Percentiles rank a stretch among this genome's conserved stretches.
Conservation (phyloP, 2,888 invertebrate species). For the Torymus tubicola region DNA sequence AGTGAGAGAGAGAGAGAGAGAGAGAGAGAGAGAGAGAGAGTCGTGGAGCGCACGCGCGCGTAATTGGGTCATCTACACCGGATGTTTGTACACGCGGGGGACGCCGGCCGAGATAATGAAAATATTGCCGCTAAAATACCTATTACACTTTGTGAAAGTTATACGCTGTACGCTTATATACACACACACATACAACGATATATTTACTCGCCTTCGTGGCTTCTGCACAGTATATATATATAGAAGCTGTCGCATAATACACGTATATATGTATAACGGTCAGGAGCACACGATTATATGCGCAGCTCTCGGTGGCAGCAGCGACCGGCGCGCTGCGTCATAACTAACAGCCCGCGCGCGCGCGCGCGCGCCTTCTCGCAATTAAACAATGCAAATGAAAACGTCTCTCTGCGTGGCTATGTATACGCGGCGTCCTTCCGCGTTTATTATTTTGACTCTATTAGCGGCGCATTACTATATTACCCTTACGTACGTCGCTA, state of each 20-base stretch:
- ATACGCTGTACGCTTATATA: background rate
- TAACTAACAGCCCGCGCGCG: slow-evolving; percentile 15
- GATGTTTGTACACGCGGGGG: no score
- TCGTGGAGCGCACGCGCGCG: no score
- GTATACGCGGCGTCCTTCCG: background rate
- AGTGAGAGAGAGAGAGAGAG: background rate
- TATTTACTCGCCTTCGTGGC: background rate
- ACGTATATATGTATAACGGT: background rate
- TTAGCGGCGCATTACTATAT: slow-evolving; percentile 35
- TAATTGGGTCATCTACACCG: no score
- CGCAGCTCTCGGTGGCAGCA: no score
- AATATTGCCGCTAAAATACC: slow-evolving; percentile 38
- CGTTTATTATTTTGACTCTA: slow-evolving; percentile 42
- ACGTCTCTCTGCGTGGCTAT: slow-evolving; percentile 1
- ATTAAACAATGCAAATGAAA: slow-evolving; percentile 50
- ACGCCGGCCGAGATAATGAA: slow-evolving; percentile 32
- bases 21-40: background rate
- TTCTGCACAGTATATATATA: no score
- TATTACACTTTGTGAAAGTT: slow-evolving; percentile 30
- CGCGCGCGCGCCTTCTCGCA: background rate
- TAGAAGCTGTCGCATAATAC: no score
- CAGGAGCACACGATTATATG: slow-evolving; percentile 10
- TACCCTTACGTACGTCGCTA: background rate
- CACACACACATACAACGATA: background rate
- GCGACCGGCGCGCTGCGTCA: slow-evolving; percentile 4